Conservation (phyloP, 2,113 vertebrate genomes). For the Eidolon helvum region DNA sequence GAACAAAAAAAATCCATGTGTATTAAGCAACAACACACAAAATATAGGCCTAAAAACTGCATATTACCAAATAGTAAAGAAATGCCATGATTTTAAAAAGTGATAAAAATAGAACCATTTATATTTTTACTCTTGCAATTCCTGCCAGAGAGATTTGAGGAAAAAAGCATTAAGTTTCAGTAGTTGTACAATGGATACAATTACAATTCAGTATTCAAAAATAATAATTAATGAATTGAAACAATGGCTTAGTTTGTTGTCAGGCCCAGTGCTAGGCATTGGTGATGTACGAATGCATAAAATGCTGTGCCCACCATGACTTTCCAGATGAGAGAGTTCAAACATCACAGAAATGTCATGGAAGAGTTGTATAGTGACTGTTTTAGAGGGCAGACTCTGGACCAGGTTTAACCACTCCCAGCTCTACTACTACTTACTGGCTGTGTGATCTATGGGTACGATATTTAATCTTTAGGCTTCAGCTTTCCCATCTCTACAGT, state of each 20-base stretch:
- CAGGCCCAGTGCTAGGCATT: not conserved
- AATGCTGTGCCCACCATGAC: not conserved
- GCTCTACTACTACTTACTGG: not conserved
- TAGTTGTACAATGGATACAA: not conserved
- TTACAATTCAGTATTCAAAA: not conserved
- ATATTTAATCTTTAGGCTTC: not conserved
- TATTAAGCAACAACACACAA: not conserved
- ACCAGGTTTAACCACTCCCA: not conserved
- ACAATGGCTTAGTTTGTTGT: not conserved
- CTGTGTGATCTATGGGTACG: not conserved
- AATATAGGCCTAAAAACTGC: not conserved
- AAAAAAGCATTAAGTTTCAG: not conserved
- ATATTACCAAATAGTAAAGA: not conserved
- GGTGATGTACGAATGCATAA: not conserved
- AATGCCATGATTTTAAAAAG: not conserved
- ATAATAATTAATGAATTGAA: not conserved
- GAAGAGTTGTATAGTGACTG: accelerated
- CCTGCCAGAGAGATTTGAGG: not conserved
- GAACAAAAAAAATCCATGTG: not conserved
- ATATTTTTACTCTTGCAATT: not conserved
- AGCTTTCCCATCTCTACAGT: not conserved
- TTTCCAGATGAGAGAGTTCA: not conserved
- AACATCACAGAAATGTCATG: not conserved
- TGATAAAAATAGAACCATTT: not conserved
- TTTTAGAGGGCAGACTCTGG: not conserved